Base-by-base conservation (phyloP, 1,140 invertebrate genomes). In the Drosophila bocki region DNA sequence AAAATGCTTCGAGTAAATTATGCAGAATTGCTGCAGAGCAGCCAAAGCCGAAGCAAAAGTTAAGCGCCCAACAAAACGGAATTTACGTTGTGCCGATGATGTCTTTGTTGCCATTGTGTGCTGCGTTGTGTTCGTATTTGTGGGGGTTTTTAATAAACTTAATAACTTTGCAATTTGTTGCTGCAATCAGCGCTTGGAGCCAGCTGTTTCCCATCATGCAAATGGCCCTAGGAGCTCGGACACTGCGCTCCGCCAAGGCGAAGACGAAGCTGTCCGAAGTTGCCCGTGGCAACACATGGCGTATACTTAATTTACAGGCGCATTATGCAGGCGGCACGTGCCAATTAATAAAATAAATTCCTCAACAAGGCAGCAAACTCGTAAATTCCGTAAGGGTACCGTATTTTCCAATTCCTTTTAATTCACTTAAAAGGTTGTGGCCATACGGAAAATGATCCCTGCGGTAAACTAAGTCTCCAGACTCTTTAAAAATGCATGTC, bases 91-190 rank as follows among this genome's bases (percentile, higher is more conserved):
- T 57, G 62, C 53, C 61, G 45, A 65, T 80, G 60, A 69, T 80
- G 76, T 78, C 80, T 70, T 70, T 74, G 71, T 75, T 69, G 64
- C 59, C 48, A 9, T 45, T 77, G 64, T 51, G 53, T 11, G 51
- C 50, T 17, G 12, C 32, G 48, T 32, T 86, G 68, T 50, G 45
- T 45, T 48, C 44, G 45, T 74, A 75, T 60, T 39, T 60, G 29
- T 45, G 33, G 22, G 64, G 75, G 57, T 80, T 87, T 88, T 88
- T 88, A 83, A 84, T 84, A 86, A 87, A 87, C 83, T 83, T 88
- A 88, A 90, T 88, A 90, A 90, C 80, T 84, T 88, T 81, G 81
- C 80, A 90, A 84, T 88, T 88, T 88, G 85, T 81, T 84, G 84
- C 65, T 80, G 84, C 84, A 87, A 87, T 88, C 84, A 88, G 85